Evolutionary conservation across 2,797 vertebrate genomes (phyloP), one percentile per base, ranked within the genome.

Genomic region (Alca torda): DNA sequence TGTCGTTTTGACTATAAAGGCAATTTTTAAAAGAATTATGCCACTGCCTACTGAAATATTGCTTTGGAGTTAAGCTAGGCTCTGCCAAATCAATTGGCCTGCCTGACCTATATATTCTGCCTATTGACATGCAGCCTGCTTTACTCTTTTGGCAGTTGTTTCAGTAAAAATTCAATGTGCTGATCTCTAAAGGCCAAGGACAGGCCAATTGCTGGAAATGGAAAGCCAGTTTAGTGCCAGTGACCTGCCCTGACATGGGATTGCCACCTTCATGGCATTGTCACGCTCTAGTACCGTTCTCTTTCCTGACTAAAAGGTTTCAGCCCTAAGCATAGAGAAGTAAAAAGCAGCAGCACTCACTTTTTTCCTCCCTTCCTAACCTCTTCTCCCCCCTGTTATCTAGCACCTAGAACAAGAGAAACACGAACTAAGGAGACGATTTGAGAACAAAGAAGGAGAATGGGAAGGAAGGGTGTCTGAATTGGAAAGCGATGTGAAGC

Each of bases 361-460:
- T 80, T 83, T 81, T 84, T 76, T 57, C 33, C 24, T 69, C 23
- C 54, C 33, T 48, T 51, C 70, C 63, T 94, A 69, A 93, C 88
- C 35, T 81, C 70, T 93, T 92, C 61, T 69, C 56, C 26, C 25
- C 37, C 6, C 31, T 41, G 2, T 77, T 59, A 28, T 51, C 41
- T 96, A 99, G 99, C 99, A 99, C 96, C 98, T 99, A 97, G 99
- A 99, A 95, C 99, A 99, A 98, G 99, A 99, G 96, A 99, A 99
- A 90, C 99, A 99, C 0, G 99, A 99, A 95, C 78, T 99, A 93
- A 98, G 99, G 77, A 98, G 99, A 78, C 98, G 99, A 19, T 98
- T 99, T 95, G 99, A 99, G 96, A 99, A 99, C 85, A 98, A 98
- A 59, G 99, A 99, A 97, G 99, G 99, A 4, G 99, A 99, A 93